A percentile compares a stretch with the other conserved stretches of the same genome.
Conservation (phyloP, 1,140 invertebrate genomes). For the Stenopsyche tienmushanensis region DNA sequence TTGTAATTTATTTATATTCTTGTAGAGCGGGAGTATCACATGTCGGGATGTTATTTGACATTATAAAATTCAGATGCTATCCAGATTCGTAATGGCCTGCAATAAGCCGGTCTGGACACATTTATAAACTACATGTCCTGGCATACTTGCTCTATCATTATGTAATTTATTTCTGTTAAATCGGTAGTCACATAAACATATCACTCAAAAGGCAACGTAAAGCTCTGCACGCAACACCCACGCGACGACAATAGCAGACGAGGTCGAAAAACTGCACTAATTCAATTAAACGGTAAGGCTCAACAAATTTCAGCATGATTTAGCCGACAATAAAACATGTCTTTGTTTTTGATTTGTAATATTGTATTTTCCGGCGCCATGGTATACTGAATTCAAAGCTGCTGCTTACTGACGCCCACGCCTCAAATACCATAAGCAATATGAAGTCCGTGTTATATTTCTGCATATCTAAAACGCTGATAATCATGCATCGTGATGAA, state of each 20-base stretch:
- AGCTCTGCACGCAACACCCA: background rate
- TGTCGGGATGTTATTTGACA: too few relatives aligned
- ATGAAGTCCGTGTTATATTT: conserved; percentile 1
- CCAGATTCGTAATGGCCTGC: too few relatives aligned
- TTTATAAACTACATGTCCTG: too few relatives aligned
- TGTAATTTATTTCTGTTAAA: conserved; percentile 3
- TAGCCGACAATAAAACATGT: conserved; percentile 5
- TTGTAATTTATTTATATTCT: too few relatives aligned
- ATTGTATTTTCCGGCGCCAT: conserved; percentile 12
- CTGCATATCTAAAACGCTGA: background rate
- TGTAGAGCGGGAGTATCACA: too few relatives aligned
- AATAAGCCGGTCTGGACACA: too few relatives aligned
- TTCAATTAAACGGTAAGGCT: background rate
- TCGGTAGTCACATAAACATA: conserved; percentile 8
- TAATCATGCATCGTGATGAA: conserved; percentile 17
- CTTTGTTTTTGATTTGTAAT: conserved; percentile 11
- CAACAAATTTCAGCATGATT: background rate
- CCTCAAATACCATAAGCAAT: conserved; percentile 25
- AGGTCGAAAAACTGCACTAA: background rate
- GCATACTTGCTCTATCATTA: too few relatives aligned
- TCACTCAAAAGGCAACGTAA: background rate
- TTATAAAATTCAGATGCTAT: too few relatives aligned
- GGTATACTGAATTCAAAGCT: conserved; percentile 16
- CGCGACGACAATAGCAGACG: background rate
- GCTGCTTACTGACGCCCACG: conserved; percentile 14